phyloP scores from a whole-genome alignment of 2,888 invertebrate genomes.

The Drosophila antonietae region DNA sequence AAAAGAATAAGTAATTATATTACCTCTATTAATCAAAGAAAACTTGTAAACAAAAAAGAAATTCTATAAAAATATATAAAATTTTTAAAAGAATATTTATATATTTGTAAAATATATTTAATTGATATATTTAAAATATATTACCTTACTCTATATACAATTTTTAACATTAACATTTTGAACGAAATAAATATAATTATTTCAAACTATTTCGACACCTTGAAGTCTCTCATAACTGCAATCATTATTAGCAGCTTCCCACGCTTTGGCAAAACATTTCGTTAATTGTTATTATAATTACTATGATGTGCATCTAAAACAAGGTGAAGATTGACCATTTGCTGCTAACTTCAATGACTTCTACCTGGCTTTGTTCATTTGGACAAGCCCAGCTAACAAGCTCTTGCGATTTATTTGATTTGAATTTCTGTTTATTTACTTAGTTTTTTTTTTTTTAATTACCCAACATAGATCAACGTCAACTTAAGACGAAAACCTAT shows the following conservation, averaged over 20 bases:
- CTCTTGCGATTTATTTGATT: background rate
- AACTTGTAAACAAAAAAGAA: no score
- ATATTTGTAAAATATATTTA: no score
- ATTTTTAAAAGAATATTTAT: background rate
- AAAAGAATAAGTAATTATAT: no score
- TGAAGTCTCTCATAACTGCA: background rate
- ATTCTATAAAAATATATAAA: no score
- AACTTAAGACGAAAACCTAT: background rate
- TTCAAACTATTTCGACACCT: background rate
- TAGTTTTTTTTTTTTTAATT: background rate
- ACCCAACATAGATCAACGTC: slow-evolving; percentile 6
- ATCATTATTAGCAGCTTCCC: slow-evolving; percentile 1
- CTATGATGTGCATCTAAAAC: background rate
- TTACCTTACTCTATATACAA: background rate
- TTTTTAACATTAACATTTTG: background rate
- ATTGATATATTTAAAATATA: no score
- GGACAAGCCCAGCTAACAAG: background rate
- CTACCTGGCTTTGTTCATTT: background rate
- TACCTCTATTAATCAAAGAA: no score
- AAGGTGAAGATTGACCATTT: background rate
- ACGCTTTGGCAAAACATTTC: slow-evolving; percentile 4
- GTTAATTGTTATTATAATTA: slow-evolving; percentile 9
- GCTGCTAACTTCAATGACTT: background rate
- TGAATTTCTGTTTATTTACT: background rate
- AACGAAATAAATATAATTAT: background rate